phyloP scores from a whole-genome alignment of 2,113 vertebrate genomes.

The Thryonomys swinderianus region DNA sequence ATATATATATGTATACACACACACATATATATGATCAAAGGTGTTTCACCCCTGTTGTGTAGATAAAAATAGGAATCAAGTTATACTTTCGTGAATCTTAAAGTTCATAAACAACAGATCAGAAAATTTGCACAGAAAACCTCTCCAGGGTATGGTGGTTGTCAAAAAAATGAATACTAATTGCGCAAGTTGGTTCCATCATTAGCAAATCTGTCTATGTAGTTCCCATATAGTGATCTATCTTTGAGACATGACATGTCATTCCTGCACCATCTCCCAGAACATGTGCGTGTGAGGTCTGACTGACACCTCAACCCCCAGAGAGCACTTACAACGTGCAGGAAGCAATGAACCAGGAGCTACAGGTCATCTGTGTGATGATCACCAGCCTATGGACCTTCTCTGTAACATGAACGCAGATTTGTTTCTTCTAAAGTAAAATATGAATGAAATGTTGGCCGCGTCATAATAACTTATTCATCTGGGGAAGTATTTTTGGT shows the following conservation, averaged over 20 bases:
- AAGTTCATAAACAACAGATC: constrained; percentile 18
- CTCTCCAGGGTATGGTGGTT: background rate
- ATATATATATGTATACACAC: too few relatives aligned
- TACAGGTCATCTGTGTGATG: background rate
- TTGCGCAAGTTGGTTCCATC: background rate
- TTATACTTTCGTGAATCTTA: constrained; percentile 18
- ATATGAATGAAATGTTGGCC: background rate
- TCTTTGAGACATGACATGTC: background rate
- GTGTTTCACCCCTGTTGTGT: background rate
- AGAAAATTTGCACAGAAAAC: background rate
- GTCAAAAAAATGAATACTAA: constrained; percentile 18
- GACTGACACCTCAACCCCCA: background rate
- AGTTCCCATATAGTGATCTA: background rate
- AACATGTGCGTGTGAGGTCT: background rate
- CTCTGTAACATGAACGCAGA: background rate
- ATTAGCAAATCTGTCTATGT: background rate
- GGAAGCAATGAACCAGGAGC: background rate
- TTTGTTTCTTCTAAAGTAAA: constrained; percentile 29
- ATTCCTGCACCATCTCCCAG: background rate
- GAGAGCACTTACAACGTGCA: background rate
- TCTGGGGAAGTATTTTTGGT: background rate
- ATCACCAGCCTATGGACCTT: background rate
- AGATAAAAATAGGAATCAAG: background rate
- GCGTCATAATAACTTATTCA: background rate
- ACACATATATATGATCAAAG: constrained; percentile 15